A percentile compares a stretch with the other conserved stretches of the same genome.
Evolutionary conservation across 2,113 vertebrate species (phyloP).

Genomic region (Nannobrachium achirus): DNA sequence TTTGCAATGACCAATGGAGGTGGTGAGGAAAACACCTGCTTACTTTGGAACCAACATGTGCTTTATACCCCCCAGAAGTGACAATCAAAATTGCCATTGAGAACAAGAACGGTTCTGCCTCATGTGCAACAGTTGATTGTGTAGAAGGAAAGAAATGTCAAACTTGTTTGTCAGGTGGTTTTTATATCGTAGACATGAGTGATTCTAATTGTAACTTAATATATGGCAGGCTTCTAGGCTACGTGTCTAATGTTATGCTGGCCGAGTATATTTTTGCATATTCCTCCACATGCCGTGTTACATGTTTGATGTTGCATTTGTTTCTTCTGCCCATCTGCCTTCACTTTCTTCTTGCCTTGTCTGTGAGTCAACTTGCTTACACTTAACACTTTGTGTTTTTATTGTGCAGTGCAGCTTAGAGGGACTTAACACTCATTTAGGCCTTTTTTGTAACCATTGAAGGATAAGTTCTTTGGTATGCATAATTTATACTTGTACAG

Average conservation of each 20-base stretch:
- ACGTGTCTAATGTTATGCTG: slow-evolving; percentile 51
- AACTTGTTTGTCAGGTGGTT: slow-evolving; percentile 53
- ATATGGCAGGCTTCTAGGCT: slow-evolving; percentile 45
- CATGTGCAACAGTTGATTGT: slow-evolving; percentile 61
- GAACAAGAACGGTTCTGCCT: slow-evolving; percentile 51
- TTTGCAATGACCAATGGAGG: slow-evolving; percentile 42
- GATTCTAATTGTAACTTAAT: slow-evolving; percentile 48
- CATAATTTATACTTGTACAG: too few relatives aligned
- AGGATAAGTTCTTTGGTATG: slow-evolving; percentile 35
- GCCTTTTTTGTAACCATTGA: slow-evolving; percentile 35
- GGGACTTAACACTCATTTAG: neutral
- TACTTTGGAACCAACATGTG: slow-evolving; percentile 71
- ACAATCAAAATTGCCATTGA: slow-evolving; percentile 73
- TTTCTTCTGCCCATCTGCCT: slow-evolving; percentile 61
- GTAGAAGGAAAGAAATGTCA: slow-evolving; percentile 13
- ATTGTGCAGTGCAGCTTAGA: slow-evolving; percentile 40
- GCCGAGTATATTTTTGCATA: slow-evolving; percentile 55
- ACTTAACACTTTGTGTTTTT: slow-evolving; percentile 39
- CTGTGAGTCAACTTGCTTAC: slow-evolving; percentile 54
- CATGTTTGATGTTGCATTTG: slow-evolving; percentile 21
- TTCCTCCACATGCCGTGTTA: slow-evolving; percentile 55
- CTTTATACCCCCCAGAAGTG: slow-evolving; percentile 71
- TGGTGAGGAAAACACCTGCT: slow-evolving; percentile 21
- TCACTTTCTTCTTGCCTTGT: slow-evolving; percentile 71
- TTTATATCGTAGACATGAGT: slow-evolving; percentile 58